These are phyloP conservation scores for Eupithecia exiguata DNA, from an alignment of 2,888 invertebrate genomes.

Conservation along the genomic window DNA sequence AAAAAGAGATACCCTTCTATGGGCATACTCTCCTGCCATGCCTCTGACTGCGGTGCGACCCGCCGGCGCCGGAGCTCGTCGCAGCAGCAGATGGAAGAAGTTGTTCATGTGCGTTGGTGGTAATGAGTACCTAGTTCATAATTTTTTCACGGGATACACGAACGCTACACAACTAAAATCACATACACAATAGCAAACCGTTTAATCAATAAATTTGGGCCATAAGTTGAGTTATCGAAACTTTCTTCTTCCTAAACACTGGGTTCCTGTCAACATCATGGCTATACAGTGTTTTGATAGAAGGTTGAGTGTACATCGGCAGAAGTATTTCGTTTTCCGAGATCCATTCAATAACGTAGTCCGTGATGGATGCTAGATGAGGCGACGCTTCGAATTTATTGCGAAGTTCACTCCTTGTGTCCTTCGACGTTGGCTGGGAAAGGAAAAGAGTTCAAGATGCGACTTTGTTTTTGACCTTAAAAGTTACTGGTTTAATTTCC, in stretches of 20 bases:
- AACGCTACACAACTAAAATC: neutral
- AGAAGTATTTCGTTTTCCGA: slow-evolving; percentile 64
- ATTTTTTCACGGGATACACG: neutral
- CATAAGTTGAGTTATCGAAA: slow-evolving; percentile 48
- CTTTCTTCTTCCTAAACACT: slow-evolving; percentile 51
- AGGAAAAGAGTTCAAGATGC: neutral
- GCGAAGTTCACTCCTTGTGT: slow-evolving; percentile 51
- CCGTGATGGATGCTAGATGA: slow-evolving; percentile 66
- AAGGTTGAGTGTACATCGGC: slow-evolving; percentile 70
- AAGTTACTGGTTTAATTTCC: too few relatives aligned
- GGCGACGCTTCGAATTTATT: slow-evolving; percentile 65
- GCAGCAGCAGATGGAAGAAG: too few relatives aligned
- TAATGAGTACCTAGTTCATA: too few relatives aligned
- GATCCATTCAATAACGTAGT: slow-evolving; percentile 72
- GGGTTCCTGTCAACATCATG: slow-evolving; percentile 55
- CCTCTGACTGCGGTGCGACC: too few relatives aligned
- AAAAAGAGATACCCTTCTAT: too few relatives aligned
- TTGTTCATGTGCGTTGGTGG: too few relatives aligned
- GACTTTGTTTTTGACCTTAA: neutral
- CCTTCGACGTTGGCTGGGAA: slow-evolving; percentile 48
- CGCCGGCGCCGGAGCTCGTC: too few relatives aligned
- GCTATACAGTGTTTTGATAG: slow-evolving; percentile 46
- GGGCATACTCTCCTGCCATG: too few relatives aligned
- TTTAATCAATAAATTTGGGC: slow-evolving; percentile 40
- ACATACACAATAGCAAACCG: neutral